phyloP scores from a whole-genome alignment of 2,113 vertebrate genomes.

The Turdus rufiventris region DNA sequence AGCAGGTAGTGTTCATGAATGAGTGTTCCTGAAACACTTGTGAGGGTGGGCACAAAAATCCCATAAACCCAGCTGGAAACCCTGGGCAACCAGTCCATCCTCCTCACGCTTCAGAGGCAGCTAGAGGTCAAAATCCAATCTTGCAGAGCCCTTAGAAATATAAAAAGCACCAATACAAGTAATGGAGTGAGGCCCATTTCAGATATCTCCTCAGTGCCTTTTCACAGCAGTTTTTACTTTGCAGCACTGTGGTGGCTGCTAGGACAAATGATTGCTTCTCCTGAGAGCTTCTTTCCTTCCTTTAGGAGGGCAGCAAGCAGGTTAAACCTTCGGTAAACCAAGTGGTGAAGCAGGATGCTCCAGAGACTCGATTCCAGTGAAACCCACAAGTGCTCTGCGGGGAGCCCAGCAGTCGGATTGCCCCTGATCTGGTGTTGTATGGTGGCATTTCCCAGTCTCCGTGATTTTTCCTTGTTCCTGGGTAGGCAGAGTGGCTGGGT shows the following conservation, averaged over 20 bases:
- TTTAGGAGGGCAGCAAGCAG: background rate
- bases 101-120: background rate
- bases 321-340: background rate
- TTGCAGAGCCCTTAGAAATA: background rate
- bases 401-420: background rate
- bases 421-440: fast-evolving
- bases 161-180: background rate
- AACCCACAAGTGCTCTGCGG: background rate
- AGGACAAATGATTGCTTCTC: background rate
- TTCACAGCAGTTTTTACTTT: background rate
- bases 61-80: background rate
- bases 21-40: fast-evolving
- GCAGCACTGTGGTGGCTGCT: background rate
- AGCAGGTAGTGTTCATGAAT: background rate
- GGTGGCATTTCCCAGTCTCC: background rate
- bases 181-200: background rate
- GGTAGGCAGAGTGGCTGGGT: background rate
- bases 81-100: background rate
- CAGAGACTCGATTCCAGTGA: background rate
- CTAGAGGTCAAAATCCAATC: background rate
- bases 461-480: background rate
- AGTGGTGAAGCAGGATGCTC: background rate
- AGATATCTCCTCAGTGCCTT: background rate
- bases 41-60: background rate
- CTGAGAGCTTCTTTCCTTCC: background rate